Evolutionary conservation across 2,888 invertebrate species (phyloP).

Genomic region (Lumbricus terrestris): DNA sequence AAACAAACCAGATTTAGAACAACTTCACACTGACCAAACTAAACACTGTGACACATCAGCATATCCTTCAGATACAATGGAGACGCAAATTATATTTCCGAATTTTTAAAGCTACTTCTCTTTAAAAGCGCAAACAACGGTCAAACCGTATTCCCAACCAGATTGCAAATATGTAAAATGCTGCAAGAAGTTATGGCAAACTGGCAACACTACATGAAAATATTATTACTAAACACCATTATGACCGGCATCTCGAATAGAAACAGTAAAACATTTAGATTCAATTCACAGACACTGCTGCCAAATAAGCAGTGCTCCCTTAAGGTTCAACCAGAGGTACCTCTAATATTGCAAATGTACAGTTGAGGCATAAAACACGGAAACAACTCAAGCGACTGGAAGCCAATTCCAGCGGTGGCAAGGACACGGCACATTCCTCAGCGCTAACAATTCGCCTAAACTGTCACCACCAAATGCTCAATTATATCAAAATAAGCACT

Average conservation of each 20-base stretch:
- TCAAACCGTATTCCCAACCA: not conserved
- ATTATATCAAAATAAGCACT: not conserved
- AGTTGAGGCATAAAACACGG: not conserved
- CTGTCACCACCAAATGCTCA: not conserved
- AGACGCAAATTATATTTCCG: not conserved
- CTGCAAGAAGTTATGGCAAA: not conserved
- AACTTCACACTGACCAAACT: not conserved
- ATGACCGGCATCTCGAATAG: too few relatives aligned
- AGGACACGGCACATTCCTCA: not conserved
- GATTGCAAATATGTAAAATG: not conserved
- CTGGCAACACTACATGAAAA: too few relatives aligned
- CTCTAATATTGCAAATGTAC: not conserved
- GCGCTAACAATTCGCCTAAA: not conserved
- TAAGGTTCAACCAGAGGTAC: not conserved
- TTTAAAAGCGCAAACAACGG: not conserved
- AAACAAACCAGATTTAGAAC: not conserved
- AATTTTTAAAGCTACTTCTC: not conserved
- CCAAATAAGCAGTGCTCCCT: too few relatives aligned
- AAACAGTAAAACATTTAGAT: too few relatives aligned
- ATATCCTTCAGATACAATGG: not conserved
- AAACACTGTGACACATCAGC: not conserved
- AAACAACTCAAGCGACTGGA: constrained; percentile 3
- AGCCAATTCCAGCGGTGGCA: not conserved
- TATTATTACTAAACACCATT: too few relatives aligned
- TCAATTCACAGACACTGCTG: too few relatives aligned